Evolutionary conservation across 2,888 invertebrate species (phyloP).

Genomic region (Pycnomerus fuliginosus): DNA sequence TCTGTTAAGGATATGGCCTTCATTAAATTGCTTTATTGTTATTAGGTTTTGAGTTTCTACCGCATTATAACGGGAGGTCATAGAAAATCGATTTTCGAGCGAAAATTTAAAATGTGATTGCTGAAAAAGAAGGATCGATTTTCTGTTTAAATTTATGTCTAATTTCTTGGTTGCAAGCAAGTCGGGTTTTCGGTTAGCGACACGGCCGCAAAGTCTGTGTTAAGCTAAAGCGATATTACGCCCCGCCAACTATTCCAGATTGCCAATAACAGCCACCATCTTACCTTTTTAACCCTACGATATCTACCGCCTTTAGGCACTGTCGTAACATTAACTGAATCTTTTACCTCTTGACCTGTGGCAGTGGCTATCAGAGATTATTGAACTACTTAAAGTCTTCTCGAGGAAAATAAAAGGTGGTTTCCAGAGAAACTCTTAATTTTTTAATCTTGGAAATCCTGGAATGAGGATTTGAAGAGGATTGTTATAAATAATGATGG

Average conservation of each 20-base stretch:
- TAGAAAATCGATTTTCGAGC: too few relatives aligned
- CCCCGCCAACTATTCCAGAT: constrained; percentile 30
- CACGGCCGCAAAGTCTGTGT: constrained; percentile 28
- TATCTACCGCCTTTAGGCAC: constrained; percentile 18
- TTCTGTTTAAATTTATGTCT: constrained; percentile 20
- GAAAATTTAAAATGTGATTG: too few relatives aligned
- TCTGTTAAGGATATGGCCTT: constrained; percentile 11
- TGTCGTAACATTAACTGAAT: constrained; percentile 20
- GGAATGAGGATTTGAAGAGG: constrained; percentile 9
- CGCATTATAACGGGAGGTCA: too few relatives aligned
- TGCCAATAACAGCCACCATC: constrained; percentile 29
- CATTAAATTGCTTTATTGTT: constrained; percentile 24
- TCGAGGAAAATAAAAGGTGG: not conserved
- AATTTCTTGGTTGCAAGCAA: constrained; percentile 17
- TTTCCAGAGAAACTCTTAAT: too few relatives aligned
- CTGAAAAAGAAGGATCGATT: too few relatives aligned
- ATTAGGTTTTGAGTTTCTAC: constrained; percentile 8
- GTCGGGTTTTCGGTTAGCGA: constrained; percentile 21
- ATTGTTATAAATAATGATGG: constrained; percentile 16
- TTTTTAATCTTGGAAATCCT: too few relatives aligned
- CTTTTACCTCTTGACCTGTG: constrained; percentile 18
- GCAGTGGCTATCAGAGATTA: constrained; percentile 1
- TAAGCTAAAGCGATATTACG: constrained; percentile 28
- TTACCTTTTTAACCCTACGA: constrained; percentile 28
- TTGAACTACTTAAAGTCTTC: not conserved